Evolutionary conservation across 1,140 invertebrate genomes (phyloP).

Genomic region (Agrypnia vestita): DNA sequence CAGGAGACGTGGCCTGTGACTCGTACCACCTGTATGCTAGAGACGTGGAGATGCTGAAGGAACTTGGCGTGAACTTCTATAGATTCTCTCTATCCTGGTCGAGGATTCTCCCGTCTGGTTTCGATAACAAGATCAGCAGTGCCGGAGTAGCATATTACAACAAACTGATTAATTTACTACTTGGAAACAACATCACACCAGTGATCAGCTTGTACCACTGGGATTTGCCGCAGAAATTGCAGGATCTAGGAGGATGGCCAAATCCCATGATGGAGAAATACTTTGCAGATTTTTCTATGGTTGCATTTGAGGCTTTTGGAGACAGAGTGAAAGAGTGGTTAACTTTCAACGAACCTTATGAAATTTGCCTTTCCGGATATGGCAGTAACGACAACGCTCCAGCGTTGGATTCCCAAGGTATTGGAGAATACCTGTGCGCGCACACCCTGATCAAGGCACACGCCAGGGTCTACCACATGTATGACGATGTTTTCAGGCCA

Average conservation of each 20-base stretch:
- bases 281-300: slow-evolving; percentile 69
- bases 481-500: slow-evolving; percentile 46
- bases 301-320: slow-evolving; percentile 68
- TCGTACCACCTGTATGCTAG: slow-evolving; percentile 75
- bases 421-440: slow-evolving; percentile 66
- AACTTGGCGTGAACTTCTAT: slow-evolving; percentile 68
- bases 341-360: slow-evolving; percentile 71
- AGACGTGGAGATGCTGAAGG: slow-evolving; percentile 73
- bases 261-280: slow-evolving; percentile 69
- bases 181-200: slow-evolving; percentile 69
- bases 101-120: slow-evolving; percentile 71
- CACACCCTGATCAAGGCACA: slow-evolving; percentile 65
- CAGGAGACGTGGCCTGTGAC: slow-evolving; percentile 75
- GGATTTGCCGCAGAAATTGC: slow-evolving; percentile 60
- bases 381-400: slow-evolving; percentile 63
- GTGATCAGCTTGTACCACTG: slow-evolving; percentile 65
- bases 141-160: slow-evolving; percentile 74
- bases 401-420: slow-evolving; percentile 62
- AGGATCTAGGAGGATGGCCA: slow-evolving; percentile 73
- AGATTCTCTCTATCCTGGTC: slow-evolving; percentile 75
- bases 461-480: slow-evolving; percentile 66
- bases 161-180: slow-evolving; percentile 71
- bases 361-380: slow-evolving; percentile 65
- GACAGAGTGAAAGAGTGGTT: slow-evolving; percentile 68
- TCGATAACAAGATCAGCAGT: slow-evolving; percentile 66